Conservation (phyloP, 2,113 vertebrate genomes). For the Mastomys natalensis region DNA sequence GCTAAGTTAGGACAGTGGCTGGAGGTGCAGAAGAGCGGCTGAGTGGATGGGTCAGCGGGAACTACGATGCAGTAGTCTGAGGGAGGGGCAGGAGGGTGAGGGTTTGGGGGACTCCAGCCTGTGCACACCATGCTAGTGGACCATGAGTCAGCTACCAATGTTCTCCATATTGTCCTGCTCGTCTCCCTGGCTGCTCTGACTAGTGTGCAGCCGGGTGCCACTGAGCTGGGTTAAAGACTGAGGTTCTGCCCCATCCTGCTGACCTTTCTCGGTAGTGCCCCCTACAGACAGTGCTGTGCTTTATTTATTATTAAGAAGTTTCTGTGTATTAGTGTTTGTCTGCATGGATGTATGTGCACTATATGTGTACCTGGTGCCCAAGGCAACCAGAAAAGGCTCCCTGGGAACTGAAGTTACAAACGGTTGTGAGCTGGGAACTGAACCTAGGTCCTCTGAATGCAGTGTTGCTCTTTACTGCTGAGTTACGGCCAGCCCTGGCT, state of each 20-base stretch:
- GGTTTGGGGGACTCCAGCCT: too few relatives aligned
- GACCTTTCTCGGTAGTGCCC: not conserved
- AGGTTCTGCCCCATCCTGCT: not conserved
- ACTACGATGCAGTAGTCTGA: not conserved
- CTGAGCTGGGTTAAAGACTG: too few relatives aligned
- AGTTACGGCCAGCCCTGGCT: not conserved
- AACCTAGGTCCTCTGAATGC: not conserved
- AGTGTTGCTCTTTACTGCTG: not conserved
- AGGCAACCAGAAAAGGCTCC: not conserved
- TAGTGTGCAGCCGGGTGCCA: accelerated
- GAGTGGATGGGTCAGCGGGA: not conserved
- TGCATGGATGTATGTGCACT: not conserved
- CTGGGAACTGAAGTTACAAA: not conserved
- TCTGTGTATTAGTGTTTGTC: not conserved
- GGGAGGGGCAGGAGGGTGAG: not conserved
- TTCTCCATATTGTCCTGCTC: not conserved
- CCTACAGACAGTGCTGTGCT: accelerated
- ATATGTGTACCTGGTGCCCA: not conserved
- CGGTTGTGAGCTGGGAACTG: not conserved
- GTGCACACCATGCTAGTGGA: not conserved
- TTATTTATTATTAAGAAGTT: not conserved
- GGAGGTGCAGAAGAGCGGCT: not conserved
- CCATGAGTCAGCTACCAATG: not conserved
- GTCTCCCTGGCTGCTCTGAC: not conserved
- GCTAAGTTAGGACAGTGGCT: not conserved